These are phyloP conservation scores for Octodonta nipae DNA, from an alignment of 2,888 invertebrate genomes.

Conservation along the genomic window DNA sequence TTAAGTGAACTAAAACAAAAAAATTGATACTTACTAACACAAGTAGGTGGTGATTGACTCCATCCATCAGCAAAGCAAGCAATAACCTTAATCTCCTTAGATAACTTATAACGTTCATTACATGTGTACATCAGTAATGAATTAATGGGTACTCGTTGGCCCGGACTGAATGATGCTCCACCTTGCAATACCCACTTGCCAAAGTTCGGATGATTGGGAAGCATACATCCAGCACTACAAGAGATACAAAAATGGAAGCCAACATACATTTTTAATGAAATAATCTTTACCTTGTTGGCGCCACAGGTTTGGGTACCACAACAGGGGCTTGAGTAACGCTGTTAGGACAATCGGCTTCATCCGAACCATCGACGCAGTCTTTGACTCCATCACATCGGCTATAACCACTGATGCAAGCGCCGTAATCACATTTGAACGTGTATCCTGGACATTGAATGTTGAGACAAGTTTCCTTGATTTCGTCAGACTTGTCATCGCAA, in stretches of 20 bases:
- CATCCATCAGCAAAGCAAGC: neutral
- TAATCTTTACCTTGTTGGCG: neutral
- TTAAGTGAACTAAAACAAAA: no score
- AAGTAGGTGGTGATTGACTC: neutral
- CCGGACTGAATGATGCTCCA: slow-evolving; percentile 1
- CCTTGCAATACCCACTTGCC: slow-evolving; percentile 17
- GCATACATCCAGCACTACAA: slow-evolving; percentile 11
- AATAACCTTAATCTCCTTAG: neutral
- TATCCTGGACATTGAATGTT: slow-evolving; percentile 20
- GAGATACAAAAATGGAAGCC: neutral
- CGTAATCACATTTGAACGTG: slow-evolving; percentile 24
- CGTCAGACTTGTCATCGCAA: slow-evolving; percentile 26
- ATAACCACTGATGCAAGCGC: slow-evolving; percentile 31
- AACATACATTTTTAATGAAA: neutral
- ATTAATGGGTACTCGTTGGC: neutral
- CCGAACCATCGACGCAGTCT: slow-evolving; percentile 41
- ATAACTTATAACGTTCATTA: neutral
- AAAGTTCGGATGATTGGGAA: slow-evolving; percentile 20
- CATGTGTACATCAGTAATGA: neutral
- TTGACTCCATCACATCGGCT: slow-evolving; percentile 39
- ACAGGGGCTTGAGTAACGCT: neutral
- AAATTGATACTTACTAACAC: slow-evolving; percentile 2
- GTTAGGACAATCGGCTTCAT: slow-evolving; percentile 29
- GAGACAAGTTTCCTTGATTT: slow-evolving; percentile 19
- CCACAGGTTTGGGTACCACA: slow-evolving; percentile 3